Conservation (phyloP, 2,113 vertebrate species). For the Gymnorhina tibicen region DNA sequence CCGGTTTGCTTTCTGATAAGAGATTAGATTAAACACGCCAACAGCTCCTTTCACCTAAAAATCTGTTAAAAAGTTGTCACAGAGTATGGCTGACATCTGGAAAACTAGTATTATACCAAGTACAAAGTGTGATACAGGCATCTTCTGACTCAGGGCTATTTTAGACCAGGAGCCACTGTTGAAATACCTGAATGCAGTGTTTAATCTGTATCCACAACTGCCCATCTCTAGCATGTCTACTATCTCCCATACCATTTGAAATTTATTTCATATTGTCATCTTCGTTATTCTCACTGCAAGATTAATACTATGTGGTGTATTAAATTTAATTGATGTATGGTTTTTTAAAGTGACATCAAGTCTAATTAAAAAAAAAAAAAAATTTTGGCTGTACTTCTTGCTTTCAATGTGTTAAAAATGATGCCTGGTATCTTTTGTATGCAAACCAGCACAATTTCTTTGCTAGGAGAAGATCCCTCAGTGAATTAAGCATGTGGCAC, state of each 20-base stretch:
- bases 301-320: not conserved
- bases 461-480: not conserved
- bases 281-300: not conserved
- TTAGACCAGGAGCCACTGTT: not conserved
- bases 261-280: not conserved
- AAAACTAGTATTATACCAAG: not conserved
- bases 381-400: not conserved
- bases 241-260: not conserved
- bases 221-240: not conserved
- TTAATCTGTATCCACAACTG: not conserved
- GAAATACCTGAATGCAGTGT: not conserved
- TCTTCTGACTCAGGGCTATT: not conserved
- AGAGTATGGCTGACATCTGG: not conserved
- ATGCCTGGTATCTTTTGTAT: not conserved
- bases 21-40: not conserved
- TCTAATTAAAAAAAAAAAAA: not conserved
- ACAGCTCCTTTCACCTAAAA: slow-evolving; percentile 5
- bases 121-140: not conserved
- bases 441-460: not conserved
- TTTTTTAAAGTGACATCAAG: not conserved
- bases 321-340: fast-evolving
- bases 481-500: not conserved
- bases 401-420: not conserved
- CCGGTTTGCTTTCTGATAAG: not conserved
- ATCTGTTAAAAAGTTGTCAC: not conserved